These are phyloP conservation scores for Odontamblyopus rebecca DNA, from an alignment of 2,797 vertebrate species.

Conservation along the genomic window DNA sequence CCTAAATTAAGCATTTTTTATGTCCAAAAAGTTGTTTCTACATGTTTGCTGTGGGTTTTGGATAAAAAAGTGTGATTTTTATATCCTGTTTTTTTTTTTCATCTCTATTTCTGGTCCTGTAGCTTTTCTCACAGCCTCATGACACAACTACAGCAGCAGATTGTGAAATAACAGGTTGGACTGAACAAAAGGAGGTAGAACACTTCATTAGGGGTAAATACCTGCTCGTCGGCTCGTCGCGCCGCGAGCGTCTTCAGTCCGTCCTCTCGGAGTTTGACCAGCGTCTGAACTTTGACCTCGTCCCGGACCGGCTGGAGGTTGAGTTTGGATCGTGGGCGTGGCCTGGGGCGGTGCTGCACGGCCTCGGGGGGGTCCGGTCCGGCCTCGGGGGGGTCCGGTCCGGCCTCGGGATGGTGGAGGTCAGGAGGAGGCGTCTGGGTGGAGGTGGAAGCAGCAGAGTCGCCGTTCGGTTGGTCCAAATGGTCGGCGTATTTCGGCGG, in stretches of 20 bases:
- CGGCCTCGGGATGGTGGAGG: constrained; percentile 16
- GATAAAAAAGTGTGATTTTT: too few relatives aligned
- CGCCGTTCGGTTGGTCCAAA: constrained; percentile 23
- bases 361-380: constrained; percentile 46
- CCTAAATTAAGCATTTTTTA: too few relatives aligned
- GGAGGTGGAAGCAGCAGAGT: background rate
- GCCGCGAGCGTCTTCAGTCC: constrained; percentile 55
- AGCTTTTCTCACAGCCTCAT: too few relatives aligned
- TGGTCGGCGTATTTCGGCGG: constrained; percentile 23
- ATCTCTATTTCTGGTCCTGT: too few relatives aligned
- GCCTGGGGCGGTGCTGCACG: constrained; percentile 75
- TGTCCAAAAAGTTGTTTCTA: too few relatives aligned
- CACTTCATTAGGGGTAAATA: background rate
- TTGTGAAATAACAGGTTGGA: too few relatives aligned
- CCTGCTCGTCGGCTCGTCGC: background rate
- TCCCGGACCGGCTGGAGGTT: constrained; percentile 71
- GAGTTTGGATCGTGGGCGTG: constrained; percentile 86
- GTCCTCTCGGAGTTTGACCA: constrained; percentile 78
- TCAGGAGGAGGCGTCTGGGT: constrained; percentile 23
- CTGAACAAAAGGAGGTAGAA: too few relatives aligned
- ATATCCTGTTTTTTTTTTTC: too few relatives aligned
- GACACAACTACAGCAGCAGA: too few relatives aligned
- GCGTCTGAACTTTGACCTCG: constrained; percentile 79
- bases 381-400: constrained; percentile 31
- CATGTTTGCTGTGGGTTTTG: too few relatives aligned